phyloP scores from a whole-genome alignment of 2,888 invertebrate genomes.

The Salpingus planirostris region DNA sequence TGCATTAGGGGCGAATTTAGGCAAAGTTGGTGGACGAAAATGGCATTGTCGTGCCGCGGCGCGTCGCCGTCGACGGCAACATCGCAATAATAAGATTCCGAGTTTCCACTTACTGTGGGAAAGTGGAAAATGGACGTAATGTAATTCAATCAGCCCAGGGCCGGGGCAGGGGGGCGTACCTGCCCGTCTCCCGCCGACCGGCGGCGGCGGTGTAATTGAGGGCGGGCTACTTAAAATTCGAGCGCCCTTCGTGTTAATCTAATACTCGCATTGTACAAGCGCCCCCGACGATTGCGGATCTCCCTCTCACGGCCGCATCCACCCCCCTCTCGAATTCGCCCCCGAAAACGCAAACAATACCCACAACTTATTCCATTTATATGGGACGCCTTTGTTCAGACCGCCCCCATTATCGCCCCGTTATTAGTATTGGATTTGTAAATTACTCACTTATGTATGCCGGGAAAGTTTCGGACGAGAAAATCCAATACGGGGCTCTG shows the following conservation, averaged over 20 bases:
- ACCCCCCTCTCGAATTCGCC: constrained; percentile 24
- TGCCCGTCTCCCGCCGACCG: constrained; percentile 8
- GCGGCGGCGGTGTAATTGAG: constrained; percentile 23
- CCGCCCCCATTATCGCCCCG: constrained; percentile 13
- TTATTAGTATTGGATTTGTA: constrained; percentile 21
- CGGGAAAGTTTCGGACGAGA: no score
- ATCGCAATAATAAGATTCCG: constrained; percentile 20
- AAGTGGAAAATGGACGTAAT: constrained; percentile 19
- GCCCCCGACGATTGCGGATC: constrained; percentile 27
- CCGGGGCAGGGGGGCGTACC: constrained; percentile 11
- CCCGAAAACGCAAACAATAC: constrained; percentile 20
- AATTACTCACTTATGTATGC: no score
- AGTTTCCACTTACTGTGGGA: constrained; percentile 22
- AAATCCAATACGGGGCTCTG: no score
- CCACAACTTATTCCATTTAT: constrained; percentile 26
- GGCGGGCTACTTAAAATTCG: constrained; percentile 26
- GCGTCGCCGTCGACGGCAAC: constrained; percentile 13
- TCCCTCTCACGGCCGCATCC: constrained; percentile 21
- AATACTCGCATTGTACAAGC: constrained; percentile 27
- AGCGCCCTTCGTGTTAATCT: constrained; percentile 27
- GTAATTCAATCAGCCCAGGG: constrained; percentile 24
- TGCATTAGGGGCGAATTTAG: constrained; percentile 12
- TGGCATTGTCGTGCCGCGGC: constrained; percentile 14
- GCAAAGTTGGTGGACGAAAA: constrained; percentile 14
- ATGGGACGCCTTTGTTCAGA: constrained; percentile 16